Evolutionary conservation across 2,113 vertebrate genomes (phyloP), one percentile per base, ranked within the genome.

Genomic region (Empidonax traillii): DNA sequence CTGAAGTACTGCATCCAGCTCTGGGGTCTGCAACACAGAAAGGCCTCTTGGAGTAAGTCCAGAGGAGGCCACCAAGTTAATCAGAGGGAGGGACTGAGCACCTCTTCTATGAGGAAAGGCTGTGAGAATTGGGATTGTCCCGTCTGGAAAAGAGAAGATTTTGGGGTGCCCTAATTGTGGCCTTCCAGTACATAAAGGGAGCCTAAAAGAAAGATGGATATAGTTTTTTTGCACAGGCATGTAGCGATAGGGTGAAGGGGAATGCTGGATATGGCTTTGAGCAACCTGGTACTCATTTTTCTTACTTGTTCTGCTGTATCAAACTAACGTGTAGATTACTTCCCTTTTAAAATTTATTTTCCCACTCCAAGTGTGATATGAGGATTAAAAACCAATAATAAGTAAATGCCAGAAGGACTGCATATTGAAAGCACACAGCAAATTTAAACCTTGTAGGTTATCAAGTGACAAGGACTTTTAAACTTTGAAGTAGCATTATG

Each of bases 391-490:
- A 21, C 0, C 3, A 77, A 14, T 14, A 41, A 6, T 55, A 56
- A 43, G 20, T 52, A 65, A 89, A 79, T 62, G 2, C 6, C 31
- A 93, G 28, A 23, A 85, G 21, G 37, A 46, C 12, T 62, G 6
- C 8, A 58, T 72, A 53, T 93, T 86, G 78, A 84, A 51, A 72
- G 5, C 31, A 43, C 9, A n/a, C 3, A 66, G 20, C 23, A 67
- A 95, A 90, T 81, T 66, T 49, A 56, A 67, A 30, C 35, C 61
- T 49, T 86, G 51, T 49, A 49, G 33, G 21, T 85, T 89, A 87
- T 66, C 53, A 77, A 88, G 33, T 44, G 28, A 86, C 83, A 81
- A 63, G 27, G 46, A 76, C 47, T 72, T 93, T 58, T 46, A 86
- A 90, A 79, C 35, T 90, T 76, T 91, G 88, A 69, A 69, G 55